phyloP scores from a whole-genome alignment of 2,888 invertebrate species.

The Patella caerulea region DNA sequence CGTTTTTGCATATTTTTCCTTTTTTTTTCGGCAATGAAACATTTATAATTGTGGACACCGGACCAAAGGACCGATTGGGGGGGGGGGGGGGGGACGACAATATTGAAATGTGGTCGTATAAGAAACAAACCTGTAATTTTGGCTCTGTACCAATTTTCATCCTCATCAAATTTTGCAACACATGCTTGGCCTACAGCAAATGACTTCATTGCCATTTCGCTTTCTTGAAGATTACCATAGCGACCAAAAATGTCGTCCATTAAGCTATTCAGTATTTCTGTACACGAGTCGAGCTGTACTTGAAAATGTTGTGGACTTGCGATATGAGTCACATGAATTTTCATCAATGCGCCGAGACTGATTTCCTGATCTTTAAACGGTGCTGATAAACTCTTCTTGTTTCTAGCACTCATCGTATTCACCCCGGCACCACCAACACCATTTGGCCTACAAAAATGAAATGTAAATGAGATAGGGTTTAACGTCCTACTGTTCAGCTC shows the following conservation, averaged over 20 bases:
- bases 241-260: slow-evolving; percentile 51
- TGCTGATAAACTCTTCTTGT: neutral
- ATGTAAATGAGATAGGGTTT: neutral
- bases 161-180: slow-evolving; percentile 57
- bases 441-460: neutral
- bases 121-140: slow-evolving; percentile 51
- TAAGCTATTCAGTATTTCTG: slow-evolving; percentile 44
- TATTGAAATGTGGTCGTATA: too few relatives aligned
- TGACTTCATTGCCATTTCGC: slow-evolving; percentile 39
- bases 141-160: slow-evolving; percentile 59
- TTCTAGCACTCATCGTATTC: neutral
- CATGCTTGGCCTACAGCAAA: slow-evolving; percentile 49
- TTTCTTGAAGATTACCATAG: slow-evolving; percentile 40
- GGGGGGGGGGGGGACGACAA: too few relatives aligned
- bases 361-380: slow-evolving; percentile 22
- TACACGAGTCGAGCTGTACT: slow-evolving; percentile 48
- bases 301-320: slow-evolving; percentile 56
- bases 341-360: slow-evolving; percentile 42
- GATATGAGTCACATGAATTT: slow-evolving; percentile 58
- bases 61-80: too few relatives aligned
- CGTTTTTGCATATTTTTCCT: too few relatives aligned
- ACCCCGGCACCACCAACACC: slow-evolving; percentile 5
- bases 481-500: too few relatives aligned
- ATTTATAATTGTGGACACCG: too few relatives aligned
- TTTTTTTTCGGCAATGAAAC: too few relatives aligned